These are phyloP conservation scores for Apamea monoglypha DNA, from an alignment of 2,888 invertebrate species.

Conservation along the genomic window DNA sequence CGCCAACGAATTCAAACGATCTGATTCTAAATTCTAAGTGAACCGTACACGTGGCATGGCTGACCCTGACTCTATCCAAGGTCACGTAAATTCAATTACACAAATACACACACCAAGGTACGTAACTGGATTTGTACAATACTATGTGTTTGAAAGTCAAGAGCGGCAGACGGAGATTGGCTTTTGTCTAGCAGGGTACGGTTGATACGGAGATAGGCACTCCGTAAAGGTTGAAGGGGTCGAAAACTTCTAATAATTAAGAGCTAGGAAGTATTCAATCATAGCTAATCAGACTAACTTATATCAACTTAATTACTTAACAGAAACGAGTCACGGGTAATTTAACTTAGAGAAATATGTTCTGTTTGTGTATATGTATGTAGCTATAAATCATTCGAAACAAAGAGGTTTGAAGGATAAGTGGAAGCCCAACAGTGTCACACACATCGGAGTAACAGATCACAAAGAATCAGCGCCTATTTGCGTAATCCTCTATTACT, in stretches of 20 bases:
- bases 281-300: neutral
- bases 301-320: neutral
- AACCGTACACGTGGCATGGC: slow-evolving; percentile 31
- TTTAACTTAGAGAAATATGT: neutral
- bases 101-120: slow-evolving; percentile 20
- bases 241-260: neutral
- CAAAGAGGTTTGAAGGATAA: neutral
- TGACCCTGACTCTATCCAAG: slow-evolving; percentile 64
- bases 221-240: neutral
- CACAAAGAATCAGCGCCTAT: too few relatives aligned
- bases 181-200: neutral
- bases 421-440: neutral
- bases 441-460: neutral
- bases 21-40: slow-evolving; percentile 11
- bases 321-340: neutral
- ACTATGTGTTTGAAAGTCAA: slow-evolving; percentile 11
- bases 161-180: neutral
- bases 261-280: neutral
- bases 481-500: too few relatives aligned
- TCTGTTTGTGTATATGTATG: too few relatives aligned
- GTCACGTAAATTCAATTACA: slow-evolving; percentile 72
- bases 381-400: neutral
- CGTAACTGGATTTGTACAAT: slow-evolving; percentile 52
- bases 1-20: slow-evolving; percentile 6
- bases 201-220: neutral